Base-by-base conservation (phyloP, 2,113 vertebrate genomes). In the Glaucidium brasilianum region DNA sequence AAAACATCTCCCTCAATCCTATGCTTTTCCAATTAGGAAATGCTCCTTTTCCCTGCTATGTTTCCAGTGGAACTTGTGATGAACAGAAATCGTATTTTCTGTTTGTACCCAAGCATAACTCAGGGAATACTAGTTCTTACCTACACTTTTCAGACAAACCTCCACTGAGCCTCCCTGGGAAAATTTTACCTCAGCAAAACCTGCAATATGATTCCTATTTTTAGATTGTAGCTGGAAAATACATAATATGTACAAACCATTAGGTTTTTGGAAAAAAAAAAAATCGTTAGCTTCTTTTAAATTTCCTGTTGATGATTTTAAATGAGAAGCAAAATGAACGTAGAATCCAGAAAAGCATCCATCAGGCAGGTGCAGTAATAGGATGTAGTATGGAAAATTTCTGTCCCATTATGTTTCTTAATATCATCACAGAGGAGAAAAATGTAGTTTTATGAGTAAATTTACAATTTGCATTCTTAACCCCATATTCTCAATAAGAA, bases 21-120 rank as follows among this genome's bases (percentile, higher is more conserved):
- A 14, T n/a, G 19, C 27, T 67, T 73, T 67, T 84, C 30, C 39
- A 53, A 15, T 68, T 56, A 88, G 45, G 30, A 90, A 75, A 35
- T 66, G 12, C 11, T 72, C 5, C 32, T 67, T 35, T 1, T 1
- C 2, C 12, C 1, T 12, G 5, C 26, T 37, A 12, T 19, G 6
- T 73, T 91, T 88, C 62, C 45, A 66, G 25, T 60, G 26, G 58
- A 53, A 63, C 1, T 0, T 43, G 30, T 49, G 63, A 77, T 62
- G 39, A 90, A 68, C 35, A 88, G 50, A 88, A 85, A 52, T 49
- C 9, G 19, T 39, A 22, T 67, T 95, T 22, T 26, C 35, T 26
- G 2, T 50, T 92, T 77, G 10, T 58, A 77, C 39, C 20, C 27
- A 83, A 71, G 32, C 6, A 35, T 58, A 76, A 77, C 59, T 79